These are phyloP conservation scores for Melanocharis versteri DNA, from an alignment of 2,113 vertebrate species.

Conservation along the genomic window DNA sequence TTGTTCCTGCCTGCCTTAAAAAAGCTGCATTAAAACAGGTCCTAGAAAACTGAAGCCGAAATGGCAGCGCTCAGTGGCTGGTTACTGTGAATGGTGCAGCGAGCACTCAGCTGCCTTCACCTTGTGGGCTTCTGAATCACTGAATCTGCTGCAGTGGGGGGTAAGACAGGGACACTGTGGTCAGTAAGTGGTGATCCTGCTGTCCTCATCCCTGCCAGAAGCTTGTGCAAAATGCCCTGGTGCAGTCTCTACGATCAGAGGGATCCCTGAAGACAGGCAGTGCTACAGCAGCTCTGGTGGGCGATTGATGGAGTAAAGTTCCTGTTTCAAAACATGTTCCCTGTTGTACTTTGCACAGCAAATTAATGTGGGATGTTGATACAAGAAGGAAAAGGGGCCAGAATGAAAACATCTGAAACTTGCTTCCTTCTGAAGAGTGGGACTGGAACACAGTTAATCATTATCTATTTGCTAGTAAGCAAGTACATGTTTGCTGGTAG, in stretches of 20 bases:
- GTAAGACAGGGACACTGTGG: no score
- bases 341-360: not conserved
- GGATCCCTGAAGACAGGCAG: not conserved
- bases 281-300: not conserved
- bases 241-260: fast-evolving
- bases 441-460: not conserved
- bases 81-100: not conserved
- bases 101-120: not conserved
- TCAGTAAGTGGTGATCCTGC: not conserved
- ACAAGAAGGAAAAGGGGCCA: not conserved
- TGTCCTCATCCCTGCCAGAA: not conserved
- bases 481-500: not conserved
- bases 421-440: not conserved
- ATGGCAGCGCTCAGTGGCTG: not conserved
- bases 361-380: not conserved
- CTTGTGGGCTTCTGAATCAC: not conserved
- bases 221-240: not conserved
- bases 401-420: not conserved
- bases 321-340: not conserved
- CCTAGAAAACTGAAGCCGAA: not conserved
- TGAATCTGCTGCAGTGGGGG: not conserved
- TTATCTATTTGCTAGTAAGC: not conserved
- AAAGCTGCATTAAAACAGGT: not conserved
- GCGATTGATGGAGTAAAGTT: not conserved
- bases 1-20: not conserved